phyloP scores from a whole-genome alignment of 2,888 invertebrate genomes.

The Vesta saturnalis region DNA sequence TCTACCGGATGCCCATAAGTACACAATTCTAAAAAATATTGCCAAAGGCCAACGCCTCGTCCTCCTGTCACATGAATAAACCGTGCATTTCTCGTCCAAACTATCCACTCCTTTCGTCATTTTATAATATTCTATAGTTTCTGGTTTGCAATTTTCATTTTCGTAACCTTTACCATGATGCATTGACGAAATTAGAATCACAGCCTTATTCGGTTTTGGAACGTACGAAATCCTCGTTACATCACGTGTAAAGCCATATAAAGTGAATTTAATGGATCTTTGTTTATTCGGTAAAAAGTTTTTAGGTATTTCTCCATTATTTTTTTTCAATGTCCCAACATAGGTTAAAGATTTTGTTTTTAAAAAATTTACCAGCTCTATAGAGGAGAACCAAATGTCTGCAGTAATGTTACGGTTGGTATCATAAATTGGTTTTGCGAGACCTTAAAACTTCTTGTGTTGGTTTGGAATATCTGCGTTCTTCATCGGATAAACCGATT shows the following conservation, averaged over 20 bases:
- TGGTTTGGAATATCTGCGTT: not conserved
- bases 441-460: conserved; percentile 28
- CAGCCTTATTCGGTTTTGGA: conserved; percentile 14
- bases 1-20: no score
- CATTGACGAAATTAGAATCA: conserved; percentile 12
- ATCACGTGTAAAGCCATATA: not conserved
- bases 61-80: not conserved
- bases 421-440: conserved; percentile 26
- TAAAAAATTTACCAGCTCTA: conserved; percentile 37
- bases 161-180: not conserved
- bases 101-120: not conserved
- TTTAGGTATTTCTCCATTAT: conserved; percentile 29
- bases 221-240: no score
- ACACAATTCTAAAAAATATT: not conserved
- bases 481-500: not conserved
- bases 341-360: conserved; percentile 36
- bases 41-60: not conserved
- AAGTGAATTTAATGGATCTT: conserved; percentile 10
- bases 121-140: not conserved
- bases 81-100: not conserved
- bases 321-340: conserved; percentile 43
- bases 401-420: conserved; percentile 46
- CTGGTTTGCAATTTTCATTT: not conserved
- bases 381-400: conserved; percentile 47
- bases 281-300: no score